Conservation (phyloP, 2,888 invertebrate species). For the Acronicta alni region DNA sequence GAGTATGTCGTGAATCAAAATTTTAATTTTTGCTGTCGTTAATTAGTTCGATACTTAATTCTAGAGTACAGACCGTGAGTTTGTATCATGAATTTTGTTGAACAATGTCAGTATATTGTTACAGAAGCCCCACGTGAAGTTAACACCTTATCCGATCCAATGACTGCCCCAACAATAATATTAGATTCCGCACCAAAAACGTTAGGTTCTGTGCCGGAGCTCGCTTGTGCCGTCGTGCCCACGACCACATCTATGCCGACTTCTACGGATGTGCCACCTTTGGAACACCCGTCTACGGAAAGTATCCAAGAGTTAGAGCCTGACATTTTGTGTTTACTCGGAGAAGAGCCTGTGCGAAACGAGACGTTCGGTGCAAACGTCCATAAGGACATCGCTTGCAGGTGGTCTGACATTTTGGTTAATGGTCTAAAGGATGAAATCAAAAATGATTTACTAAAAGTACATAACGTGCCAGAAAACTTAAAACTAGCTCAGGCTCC, state of each 20-base stretch:
- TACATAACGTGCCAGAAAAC: slow-evolving; percentile 2
- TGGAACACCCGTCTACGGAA: slow-evolving; percentile 1
- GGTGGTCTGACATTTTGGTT: slow-evolving; percentile 10
- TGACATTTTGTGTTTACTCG: slow-evolving; percentile 12
- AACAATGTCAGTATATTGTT: background rate
- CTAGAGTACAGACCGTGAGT: too few relatives aligned
- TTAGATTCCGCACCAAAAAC: background rate
- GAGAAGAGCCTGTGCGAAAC: slow-evolving; percentile 1
- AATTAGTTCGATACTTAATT: too few relatives aligned
- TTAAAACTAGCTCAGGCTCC: slow-evolving; percentile 3
- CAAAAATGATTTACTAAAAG: slow-evolving; percentile 2
- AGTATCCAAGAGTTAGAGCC: slow-evolving; percentile 5
- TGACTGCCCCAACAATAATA: background rate
- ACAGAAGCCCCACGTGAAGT: slow-evolving; percentile 3
- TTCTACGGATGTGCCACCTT: background rate
- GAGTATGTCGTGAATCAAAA: too few relatives aligned
- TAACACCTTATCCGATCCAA: background rate
- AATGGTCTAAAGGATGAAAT: slow-evolving; percentile 9
- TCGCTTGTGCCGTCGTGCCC: background rate
- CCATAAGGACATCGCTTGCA: slow-evolving; percentile 8
- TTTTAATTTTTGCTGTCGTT: too few relatives aligned
- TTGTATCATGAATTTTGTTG: too few relatives aligned
- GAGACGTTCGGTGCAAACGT: slow-evolving; percentile 6
- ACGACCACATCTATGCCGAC: background rate
- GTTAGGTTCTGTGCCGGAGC: background rate